Conservation (phyloP, 2,888 invertebrate genomes). For the Drosophila incognita region DNA sequence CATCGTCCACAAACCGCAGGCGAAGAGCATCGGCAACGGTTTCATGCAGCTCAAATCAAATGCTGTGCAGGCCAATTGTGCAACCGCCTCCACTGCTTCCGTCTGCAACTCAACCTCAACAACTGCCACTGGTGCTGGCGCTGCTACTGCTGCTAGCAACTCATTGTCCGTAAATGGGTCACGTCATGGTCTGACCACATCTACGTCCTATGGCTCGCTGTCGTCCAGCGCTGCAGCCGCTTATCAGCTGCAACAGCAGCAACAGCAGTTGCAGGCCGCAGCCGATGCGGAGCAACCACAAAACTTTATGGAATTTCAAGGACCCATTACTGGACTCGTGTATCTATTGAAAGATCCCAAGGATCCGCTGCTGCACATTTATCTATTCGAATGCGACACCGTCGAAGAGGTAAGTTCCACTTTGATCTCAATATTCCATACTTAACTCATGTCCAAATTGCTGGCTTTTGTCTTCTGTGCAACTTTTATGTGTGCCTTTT, state of each 20-base stretch:
- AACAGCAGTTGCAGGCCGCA: conserved; percentile 37
- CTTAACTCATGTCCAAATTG: conserved; percentile 25
- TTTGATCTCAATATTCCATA: conserved; percentile 5
- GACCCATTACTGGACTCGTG: conserved; percentile 88
- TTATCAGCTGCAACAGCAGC: conserved; percentile 71
- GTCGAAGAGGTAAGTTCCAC: conserved; percentile 88
- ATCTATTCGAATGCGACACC: conserved; percentile 89
- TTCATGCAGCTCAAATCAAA: conserved; percentile 82
- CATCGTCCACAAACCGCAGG: conserved; percentile 82
- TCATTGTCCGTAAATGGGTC: conserved; percentile 61
- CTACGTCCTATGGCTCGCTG: conserved; percentile 82
- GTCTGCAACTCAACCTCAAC: conserved; percentile 22
- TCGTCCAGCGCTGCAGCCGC: conserved; percentile 79
- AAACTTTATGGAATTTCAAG: conserved; percentile 86
- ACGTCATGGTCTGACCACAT: conserved; percentile 78
- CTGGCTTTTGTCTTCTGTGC: conserved; percentile 27
- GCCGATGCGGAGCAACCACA: conserved; percentile 65
- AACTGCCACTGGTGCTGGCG: neutral
- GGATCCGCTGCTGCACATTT: conserved; percentile 90
- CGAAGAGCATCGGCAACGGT: conserved; percentile 81
- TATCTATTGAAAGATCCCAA: conserved; percentile 90
- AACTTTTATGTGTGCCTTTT: conserved; percentile 27
- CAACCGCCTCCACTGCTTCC: conserved; percentile 16
- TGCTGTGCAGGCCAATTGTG: conserved; percentile 21
- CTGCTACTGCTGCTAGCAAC: conserved; percentile 24